Evolutionary conservation across 2,888 invertebrate species (phyloP).

Genomic region (Leptinotarsa haldemani): DNA sequence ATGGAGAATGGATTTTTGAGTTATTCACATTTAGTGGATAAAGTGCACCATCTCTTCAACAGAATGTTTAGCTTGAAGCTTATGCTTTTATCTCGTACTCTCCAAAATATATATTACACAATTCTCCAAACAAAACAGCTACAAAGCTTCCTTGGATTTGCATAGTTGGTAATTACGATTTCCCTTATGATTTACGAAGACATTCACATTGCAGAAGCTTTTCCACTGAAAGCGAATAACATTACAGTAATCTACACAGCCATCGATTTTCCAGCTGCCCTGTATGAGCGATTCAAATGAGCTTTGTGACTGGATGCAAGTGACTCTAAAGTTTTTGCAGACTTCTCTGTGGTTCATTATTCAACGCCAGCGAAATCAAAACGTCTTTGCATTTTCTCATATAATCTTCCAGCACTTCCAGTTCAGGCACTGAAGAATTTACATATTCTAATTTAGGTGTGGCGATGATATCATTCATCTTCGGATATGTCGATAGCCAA

Average conservation of each 20-base stretch:
- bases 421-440: not conserved
- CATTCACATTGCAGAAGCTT: not conserved
- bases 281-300: not conserved
- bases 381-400: not conserved
- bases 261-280: not conserved
- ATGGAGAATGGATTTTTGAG: too few relatives aligned
- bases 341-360: not conserved
- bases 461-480: too few relatives aligned
- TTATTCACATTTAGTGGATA: too few relatives aligned
- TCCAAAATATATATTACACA: not conserved
- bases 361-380: not conserved
- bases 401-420: slow-evolving; percentile 3
- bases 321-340: slow-evolving; percentile 1
- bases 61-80: too few relatives aligned
- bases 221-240: not conserved
- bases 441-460: not conserved
- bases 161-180: not conserved
- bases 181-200: not conserved
- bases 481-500: too few relatives aligned
- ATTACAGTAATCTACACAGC: not conserved
- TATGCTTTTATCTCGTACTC: not conserved
- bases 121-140: not conserved
- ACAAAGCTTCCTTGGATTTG: not conserved
- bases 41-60: too few relatives aligned
- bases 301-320: not conserved